Evolutionary conservation across 2,113 vertebrate genomes (phyloP).

Genomic region (Calyptomena viridis): DNA sequence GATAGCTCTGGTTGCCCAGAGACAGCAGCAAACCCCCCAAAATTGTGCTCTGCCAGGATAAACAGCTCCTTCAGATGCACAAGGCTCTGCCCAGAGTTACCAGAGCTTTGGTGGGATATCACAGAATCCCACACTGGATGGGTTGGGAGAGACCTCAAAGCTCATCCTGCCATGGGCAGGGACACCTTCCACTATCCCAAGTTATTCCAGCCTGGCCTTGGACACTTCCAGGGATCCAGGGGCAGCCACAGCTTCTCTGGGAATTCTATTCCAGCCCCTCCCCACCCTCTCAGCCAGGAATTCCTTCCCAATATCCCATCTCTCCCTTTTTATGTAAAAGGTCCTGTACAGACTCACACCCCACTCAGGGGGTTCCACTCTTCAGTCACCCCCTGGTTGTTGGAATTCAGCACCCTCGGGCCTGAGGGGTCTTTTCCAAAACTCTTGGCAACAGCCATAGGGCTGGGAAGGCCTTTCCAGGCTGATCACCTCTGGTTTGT

Average conservation of each 20-base stretch:
- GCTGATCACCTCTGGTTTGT: rapidly evolving
- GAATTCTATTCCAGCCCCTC: rapidly evolving
- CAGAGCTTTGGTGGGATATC: neutral
- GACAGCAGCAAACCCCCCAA: neutral
- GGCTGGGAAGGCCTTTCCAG: neutral
- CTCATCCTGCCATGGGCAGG: neutral
- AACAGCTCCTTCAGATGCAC: neutral
- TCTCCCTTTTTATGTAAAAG: rapidly evolving
- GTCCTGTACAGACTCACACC: neutral
- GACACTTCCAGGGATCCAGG: neutral
- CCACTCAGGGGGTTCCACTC: neutral
- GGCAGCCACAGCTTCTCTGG: neutral
- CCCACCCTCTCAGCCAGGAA: neutral
- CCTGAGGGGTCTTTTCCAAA: neutral
- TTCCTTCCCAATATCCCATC: neutral
- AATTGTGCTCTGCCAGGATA: rapidly evolving
- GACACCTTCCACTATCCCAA: neutral
- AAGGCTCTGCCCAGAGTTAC: neutral
- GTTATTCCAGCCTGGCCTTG: neutral
- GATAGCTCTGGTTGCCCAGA: neutral
- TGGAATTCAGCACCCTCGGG: neutral
- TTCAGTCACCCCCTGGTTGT: neutral
- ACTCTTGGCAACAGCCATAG: rapidly evolving
- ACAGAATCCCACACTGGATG: neutral
- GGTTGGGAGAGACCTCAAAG: rapidly evolving